Evolutionary conservation across 2,888 invertebrate species (phyloP), one percentile per base, ranked within the genome.

Genomic region (Spisula solida): DNA sequence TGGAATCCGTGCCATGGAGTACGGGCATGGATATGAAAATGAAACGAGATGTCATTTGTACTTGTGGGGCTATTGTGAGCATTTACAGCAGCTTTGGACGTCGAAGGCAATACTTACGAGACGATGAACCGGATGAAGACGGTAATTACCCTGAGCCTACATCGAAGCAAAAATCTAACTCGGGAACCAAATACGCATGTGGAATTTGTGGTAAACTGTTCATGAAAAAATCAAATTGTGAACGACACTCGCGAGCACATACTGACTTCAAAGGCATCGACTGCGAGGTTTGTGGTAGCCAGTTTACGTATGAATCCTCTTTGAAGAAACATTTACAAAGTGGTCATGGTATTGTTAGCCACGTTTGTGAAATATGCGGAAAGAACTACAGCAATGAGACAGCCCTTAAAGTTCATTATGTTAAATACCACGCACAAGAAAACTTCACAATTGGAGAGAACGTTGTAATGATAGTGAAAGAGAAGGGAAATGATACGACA

Each of bases 191-290:
- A 79, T 92, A 92, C 87, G 92, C 92, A 10, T 92, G 92, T 90
- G 92, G 90, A 12, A 92, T 90, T 25, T 92, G 92, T 86, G 92
- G 92, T 47, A 92, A 92, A 79, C 80, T 92, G 82, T 92, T 92
- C 70, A 88, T 89, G 89, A 92, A 90, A 55, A 88, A 89, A 51
- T 89, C 89, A 2, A 90, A 92, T 34, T 92, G 92, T 88, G 90
- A 92, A 80, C 88, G 92, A 2, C 92, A 92, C 86, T 92, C 92
- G 10, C 55, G 90, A 8, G 87, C 88, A 75, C 92, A 92, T 82
- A 85, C 88, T 31, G 89, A 88, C n/a, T 85, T 82, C 18, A 92
- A 90, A 60, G 84, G 84, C 12, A 87, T 88, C 47, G 87, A 87
- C 0, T 92, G 92, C 48, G 78, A 88, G 34, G 79, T 89, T 25